A percentile compares a stretch with the other conserved stretches of the same genome.
phyloP scores from a whole-genome alignment of 92 coral and sea anemone species.

The Phymanthus crucifer region DNA sequence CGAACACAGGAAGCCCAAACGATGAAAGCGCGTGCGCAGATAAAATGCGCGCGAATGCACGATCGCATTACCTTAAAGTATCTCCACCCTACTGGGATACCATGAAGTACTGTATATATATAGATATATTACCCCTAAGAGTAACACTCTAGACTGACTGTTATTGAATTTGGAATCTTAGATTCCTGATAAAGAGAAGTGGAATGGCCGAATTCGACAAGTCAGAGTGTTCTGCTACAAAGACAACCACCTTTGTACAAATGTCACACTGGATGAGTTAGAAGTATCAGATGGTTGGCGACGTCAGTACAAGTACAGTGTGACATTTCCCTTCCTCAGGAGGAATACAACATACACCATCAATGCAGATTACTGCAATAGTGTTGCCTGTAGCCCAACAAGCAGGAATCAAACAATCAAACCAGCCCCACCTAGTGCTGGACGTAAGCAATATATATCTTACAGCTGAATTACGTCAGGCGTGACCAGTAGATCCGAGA shows the following conservation, averaged over 20 bases:
- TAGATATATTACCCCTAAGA: too few relatives aligned
- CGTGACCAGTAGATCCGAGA: too few relatives aligned
- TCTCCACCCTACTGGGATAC: too few relatives aligned
- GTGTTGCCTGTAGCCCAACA: slow-evolving; percentile 16
- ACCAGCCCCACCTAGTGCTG: not conserved
- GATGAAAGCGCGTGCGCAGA: too few relatives aligned
- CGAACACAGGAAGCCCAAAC: too few relatives aligned
- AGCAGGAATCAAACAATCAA: slow-evolving; percentile 5
- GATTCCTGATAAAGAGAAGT: slow-evolving; percentile 17
- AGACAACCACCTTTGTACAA: not conserved
- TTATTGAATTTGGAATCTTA: not conserved
- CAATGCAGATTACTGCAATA: slow-evolving; percentile 26
- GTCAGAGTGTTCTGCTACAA: slow-evolving; percentile 13
- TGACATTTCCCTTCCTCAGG: slow-evolving; percentile 3
- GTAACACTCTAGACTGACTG: too few relatives aligned
- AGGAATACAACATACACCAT: not conserved
- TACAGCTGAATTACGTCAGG: too few relatives aligned
- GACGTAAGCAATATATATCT: too few relatives aligned
- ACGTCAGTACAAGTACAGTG: not conserved
- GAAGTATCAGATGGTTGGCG: not conserved
- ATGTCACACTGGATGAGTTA: not conserved
- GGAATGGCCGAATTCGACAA: slow-evolving; percentile 19
- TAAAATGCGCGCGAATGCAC: too few relatives aligned
- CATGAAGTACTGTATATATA: too few relatives aligned
- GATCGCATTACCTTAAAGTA: too few relatives aligned